These are phyloP conservation scores for Sebastes variabilis DNA, from an alignment of 2,797 vertebrate genomes.

Conservation along the genomic window DNA sequence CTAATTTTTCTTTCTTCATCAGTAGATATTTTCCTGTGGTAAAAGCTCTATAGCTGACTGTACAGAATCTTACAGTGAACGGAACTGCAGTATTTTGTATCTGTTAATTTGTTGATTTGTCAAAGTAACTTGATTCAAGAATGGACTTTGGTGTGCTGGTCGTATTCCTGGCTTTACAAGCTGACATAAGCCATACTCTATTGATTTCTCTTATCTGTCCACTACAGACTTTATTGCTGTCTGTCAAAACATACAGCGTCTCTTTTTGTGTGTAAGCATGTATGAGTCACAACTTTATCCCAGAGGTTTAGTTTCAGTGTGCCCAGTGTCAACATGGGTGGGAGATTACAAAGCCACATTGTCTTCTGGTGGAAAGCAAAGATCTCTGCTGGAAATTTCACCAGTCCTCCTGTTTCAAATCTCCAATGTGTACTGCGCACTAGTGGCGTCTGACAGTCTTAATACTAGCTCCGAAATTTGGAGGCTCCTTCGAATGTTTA, in stretches of 20 bases:
- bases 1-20: not conserved
- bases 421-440: not conserved
- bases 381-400: not conserved
- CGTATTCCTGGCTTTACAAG: not conserved
- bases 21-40: not conserved
- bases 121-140: not conserved
- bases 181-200: not conserved
- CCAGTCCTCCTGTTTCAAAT: conserved; percentile 5
- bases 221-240: not conserved
- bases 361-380: conserved; percentile 8
- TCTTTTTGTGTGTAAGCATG: not conserved
- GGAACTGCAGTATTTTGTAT: not conserved
- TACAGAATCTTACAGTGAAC: not conserved
- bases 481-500: conserved; percentile 11
- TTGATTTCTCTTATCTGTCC: not conserved
- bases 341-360: not conserved
- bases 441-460: not conserved
- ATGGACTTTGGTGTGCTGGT: not conserved
- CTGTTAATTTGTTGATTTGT: not conserved
- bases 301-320: conserved; percentile 1
- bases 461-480: not conserved
- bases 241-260: not conserved
- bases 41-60: not conserved
- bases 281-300: not conserved
- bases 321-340: not conserved